Percentiles rank a stretch among this genome's conserved stretches.
phyloP scores from a whole-genome alignment of 2,888 invertebrate genomes.

The Therioaphis trifolii region DNA sequence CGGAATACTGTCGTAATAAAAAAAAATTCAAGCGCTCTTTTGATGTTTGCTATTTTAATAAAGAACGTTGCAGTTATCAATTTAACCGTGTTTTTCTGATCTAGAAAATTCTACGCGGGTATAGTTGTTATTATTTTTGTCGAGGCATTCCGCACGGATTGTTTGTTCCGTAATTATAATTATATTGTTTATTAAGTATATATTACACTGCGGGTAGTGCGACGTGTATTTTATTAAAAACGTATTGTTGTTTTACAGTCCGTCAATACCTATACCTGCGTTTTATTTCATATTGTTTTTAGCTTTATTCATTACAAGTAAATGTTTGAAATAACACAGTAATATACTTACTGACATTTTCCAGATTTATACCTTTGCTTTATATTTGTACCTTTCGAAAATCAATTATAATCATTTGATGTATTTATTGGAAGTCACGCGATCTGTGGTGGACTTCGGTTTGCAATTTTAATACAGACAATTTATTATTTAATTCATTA shows the following conservation, averaged over 20 bases:
- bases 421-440: not conserved
- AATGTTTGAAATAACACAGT: not conserved
- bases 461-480: too few species aligned
- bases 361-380: too few species aligned
- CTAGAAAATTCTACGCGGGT: not conserved
- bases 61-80: too few species aligned
- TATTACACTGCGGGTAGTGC: not conserved
- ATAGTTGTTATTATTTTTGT: not conserved
- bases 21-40: not conserved
- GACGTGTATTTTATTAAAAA: not conserved
- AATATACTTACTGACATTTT: not conserved
- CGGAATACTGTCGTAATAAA: not conserved
- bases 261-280: not conserved
- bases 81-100: not conserved
- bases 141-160: not conserved
- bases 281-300: not conserved
- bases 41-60: not conserved
- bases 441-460: too few species aligned
- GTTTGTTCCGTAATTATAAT: not conserved
- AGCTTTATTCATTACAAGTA: not conserved
- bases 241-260: too few species aligned
- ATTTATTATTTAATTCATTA: too few species aligned
- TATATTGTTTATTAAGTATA: conserved; percentile 31
- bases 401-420: conserved; percentile 20
- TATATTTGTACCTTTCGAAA: not conserved